Evolutionary conservation across 2,888 invertebrate genomes (phyloP).

Genomic region (Apodemia mormo): DNA sequence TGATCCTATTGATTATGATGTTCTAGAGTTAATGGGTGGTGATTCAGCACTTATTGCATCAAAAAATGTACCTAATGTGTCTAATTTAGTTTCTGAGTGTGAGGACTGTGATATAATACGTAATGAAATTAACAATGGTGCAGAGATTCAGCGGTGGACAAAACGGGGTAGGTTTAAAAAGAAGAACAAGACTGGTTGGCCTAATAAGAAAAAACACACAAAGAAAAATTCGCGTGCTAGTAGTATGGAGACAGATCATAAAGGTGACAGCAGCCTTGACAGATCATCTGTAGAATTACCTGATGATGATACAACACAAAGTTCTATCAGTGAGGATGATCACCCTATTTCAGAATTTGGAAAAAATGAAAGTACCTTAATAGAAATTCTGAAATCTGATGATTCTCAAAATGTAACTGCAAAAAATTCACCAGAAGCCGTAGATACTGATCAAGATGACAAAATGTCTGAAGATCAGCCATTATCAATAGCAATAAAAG

Average conservation of each 20-base stretch:
- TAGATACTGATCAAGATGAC: slow-evolving; percentile 27
- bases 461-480: slow-evolving; percentile 29
- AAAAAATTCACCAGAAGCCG: slow-evolving; percentile 17
- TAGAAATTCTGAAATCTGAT: slow-evolving; percentile 42
- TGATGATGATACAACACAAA: slow-evolving; percentile 60
- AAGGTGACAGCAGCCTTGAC: slow-evolving; percentile 55
- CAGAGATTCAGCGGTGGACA: slow-evolving; percentile 51
- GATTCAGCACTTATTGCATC: slow-evolving; percentile 58
- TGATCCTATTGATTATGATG: slow-evolving; percentile 70
- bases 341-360: slow-evolving; percentile 49
- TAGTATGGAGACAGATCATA: slow-evolving; percentile 53
- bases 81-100: slow-evolving; percentile 69
- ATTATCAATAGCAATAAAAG: slow-evolving; percentile 19
- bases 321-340: slow-evolving; percentile 61
- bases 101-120: slow-evolving; percentile 68
- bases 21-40: slow-evolving; percentile 68
- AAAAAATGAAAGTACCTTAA: slow-evolving; percentile 45
- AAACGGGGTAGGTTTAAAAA: slow-evolving; percentile 82
- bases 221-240: slow-evolving; percentile 59
- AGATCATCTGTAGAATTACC: slow-evolving; percentile 59
- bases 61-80: slow-evolving; percentile 66
- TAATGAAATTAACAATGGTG: slow-evolving; percentile 57
- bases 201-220: slow-evolving; percentile 74
- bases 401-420: slow-evolving; percentile 24
- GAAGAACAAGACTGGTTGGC: slow-evolving; percentile 92